Percentiles rank a stretch among this genome's conserved stretches.
These are phyloP conservation scores for Lophotriccus pileatus DNA, from an alignment of 2,797 vertebrate genomes.

Conservation along the genomic window DNA sequence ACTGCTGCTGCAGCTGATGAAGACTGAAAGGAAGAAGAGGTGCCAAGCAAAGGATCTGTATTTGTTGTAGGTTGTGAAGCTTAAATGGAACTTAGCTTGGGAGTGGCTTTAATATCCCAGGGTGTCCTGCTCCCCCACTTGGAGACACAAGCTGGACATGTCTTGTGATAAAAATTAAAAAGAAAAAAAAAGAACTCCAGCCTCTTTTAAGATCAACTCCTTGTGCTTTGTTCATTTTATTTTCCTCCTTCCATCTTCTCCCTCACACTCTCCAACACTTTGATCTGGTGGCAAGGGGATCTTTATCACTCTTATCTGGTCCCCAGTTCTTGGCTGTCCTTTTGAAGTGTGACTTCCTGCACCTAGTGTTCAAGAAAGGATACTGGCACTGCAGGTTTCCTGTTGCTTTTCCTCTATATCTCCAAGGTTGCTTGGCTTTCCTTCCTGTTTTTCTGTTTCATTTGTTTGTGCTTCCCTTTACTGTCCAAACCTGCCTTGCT, in stretches of 20 bases:
- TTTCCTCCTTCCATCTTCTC: not conserved
- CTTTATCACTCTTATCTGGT: conserved; percentile 47
- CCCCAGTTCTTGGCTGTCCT: not conserved
- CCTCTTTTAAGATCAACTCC: not conserved
- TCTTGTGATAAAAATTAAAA: not conserved
- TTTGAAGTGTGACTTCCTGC: conserved; percentile 62
- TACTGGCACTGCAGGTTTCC: conserved; percentile 43
- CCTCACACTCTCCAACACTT: not conserved
- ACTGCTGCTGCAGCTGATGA: conserved; percentile 12
- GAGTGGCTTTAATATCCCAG: not conserved
- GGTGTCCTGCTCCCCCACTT: not conserved
- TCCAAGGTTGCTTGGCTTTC: conserved; percentile 17
- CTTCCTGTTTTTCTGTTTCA: conserved; percentile 66
- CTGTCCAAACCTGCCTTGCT: not conserved
- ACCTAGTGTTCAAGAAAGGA: conserved; percentile 23
- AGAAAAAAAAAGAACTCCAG: not conserved
- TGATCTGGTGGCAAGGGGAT: conserved; percentile 19
- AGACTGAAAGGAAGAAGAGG: not conserved
- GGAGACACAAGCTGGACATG: not conserved
- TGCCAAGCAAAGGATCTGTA: conserved; percentile 21
- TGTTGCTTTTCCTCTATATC: conserved; percentile 43
- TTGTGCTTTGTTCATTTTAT: not conserved
- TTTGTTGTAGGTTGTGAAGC: not conserved
- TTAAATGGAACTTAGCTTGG: not conserved
- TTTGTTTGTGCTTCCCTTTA: conserved; percentile 55